Base-by-base conservation (phyloP, 2,888 invertebrate species). In the Lasiommata megera region DNA sequence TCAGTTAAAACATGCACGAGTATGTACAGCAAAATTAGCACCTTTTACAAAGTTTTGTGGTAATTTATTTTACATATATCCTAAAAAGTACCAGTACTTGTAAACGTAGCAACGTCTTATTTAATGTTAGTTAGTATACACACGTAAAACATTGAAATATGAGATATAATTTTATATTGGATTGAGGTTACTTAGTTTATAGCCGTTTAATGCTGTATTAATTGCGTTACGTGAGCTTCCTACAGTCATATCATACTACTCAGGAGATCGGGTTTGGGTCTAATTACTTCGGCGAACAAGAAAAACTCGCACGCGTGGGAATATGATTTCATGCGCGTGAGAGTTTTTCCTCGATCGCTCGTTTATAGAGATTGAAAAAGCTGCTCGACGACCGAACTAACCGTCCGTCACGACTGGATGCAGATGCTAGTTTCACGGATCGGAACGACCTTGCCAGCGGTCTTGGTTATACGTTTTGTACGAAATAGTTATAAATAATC, bases 281-380 rank as follows among this genome's bases (percentile, higher is more conserved):
- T 79, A 79, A 82, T 82, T 80, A 74, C 73, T 7, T 1, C 46
- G 31, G 65, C 68, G 72, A 75, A 77, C 71, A 68, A 77, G 79
- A 80, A 83, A 84, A 81, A 71, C 68, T 57, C 52, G 65, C 66
- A 77, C 72, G 76, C 88, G 88, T 89, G 88, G 88, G 89, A 88
- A 88, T 80, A 68, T 72, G 78, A 80, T 80, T 78, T 79, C 72
- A 77, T 82, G 77, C 74, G 77, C 81, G 77, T 80, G 83, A 80
- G 82, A 82, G 74, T 79, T 80, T 87, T 86, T 82, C 80, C 74
- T 76, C 75, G 75, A 79, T 77, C 69, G 71, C 69, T 64, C 67
- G 69, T 69, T 70, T 68, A 60, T 61, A 50, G 59, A 52, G 47
- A 68, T 71, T 80, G 84, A 81, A 85, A 83, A 79, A 80, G 77